A percentile compares a stretch with the other conserved stretches of the same genome.
Evolutionary conservation across 2,888 invertebrate species (phyloP).

Genomic region (Pasiphila rectangulata): DNA sequence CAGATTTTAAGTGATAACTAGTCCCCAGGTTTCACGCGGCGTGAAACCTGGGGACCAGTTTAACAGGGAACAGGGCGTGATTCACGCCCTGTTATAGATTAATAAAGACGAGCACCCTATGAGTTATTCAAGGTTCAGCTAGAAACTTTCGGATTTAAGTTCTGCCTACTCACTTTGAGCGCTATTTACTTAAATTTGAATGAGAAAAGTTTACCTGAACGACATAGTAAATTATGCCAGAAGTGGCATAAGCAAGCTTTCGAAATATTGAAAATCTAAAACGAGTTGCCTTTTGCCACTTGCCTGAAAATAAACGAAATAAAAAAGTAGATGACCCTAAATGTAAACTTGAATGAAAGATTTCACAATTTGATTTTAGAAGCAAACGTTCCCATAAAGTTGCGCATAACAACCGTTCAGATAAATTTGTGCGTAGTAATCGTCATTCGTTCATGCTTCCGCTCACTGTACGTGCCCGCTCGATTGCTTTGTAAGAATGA

Average conservation of each 20-base stretch:
- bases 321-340: conserved; percentile 7
- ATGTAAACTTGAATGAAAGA: conserved; percentile 10
- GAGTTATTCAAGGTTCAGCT: conserved; percentile 3
- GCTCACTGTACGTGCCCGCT: conserved; percentile 18
- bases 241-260: conserved; percentile 2
- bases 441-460: conserved; percentile 48
- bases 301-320: not conserved
- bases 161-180: conserved; percentile 6
- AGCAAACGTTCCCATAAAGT: conserved; percentile 41
- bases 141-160: conserved; percentile 8
- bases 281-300: not conserved
- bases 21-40: too few species aligned
- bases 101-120: conserved; percentile 1
- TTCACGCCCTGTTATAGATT: not conserved
- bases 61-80: too few species aligned
- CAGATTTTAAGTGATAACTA: too few species aligned
- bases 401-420: conserved; percentile 30
- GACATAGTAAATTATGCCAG: conserved; percentile 8
- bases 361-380: conserved; percentile 31
- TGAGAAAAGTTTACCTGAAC: conserved; percentile 14
- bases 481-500: not conserved
- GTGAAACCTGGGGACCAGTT: too few species aligned
- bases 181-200: conserved; percentile 20
- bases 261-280: conserved; percentile 3
- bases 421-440: conserved; percentile 52